phyloP scores from a whole-genome alignment of 2,113 vertebrate genomes.

The Gymnorhina tibicen region DNA sequence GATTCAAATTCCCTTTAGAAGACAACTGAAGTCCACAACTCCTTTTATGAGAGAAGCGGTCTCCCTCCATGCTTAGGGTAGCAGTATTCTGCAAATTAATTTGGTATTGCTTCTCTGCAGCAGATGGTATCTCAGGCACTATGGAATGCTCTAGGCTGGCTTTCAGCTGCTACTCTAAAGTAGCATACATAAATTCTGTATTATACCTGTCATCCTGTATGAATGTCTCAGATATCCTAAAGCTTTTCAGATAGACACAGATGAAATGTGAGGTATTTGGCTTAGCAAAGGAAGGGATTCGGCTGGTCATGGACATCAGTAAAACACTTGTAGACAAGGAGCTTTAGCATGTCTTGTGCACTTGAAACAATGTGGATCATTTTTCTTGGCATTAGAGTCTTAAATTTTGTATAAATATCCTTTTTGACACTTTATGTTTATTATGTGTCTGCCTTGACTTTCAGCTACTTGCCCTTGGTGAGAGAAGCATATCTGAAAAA shows the following conservation, averaged over 20 bases:
- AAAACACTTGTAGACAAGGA: conserved; percentile 21
- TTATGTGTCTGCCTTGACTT: background rate
- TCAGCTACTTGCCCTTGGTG: background rate
- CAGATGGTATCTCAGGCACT: background rate
- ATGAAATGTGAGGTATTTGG: background rate
- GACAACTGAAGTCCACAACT: background rate
- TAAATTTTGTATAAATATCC: background rate
- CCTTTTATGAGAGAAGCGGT: background rate
- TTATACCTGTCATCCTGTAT: background rate
- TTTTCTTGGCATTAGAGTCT: background rate
- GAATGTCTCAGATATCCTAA: background rate
- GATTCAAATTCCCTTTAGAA: background rate
- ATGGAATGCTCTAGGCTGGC: background rate
- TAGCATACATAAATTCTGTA: background rate
- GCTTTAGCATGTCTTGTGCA: background rate
- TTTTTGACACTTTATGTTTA: conserved; percentile 8
- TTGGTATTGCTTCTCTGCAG: background rate
- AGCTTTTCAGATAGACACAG: background rate
- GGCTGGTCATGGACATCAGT: background rate
- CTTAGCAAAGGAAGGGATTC: background rate
- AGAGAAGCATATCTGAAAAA: background rate
- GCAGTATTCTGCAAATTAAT: background rate
- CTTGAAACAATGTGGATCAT: background rate
- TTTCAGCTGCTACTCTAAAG: background rate
- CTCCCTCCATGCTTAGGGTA: background rate